Evolutionary conservation across 2,888 invertebrate genomes (phyloP), one percentile per base, ranked within the genome.

Genomic region (Oscheius sp.): DNA sequence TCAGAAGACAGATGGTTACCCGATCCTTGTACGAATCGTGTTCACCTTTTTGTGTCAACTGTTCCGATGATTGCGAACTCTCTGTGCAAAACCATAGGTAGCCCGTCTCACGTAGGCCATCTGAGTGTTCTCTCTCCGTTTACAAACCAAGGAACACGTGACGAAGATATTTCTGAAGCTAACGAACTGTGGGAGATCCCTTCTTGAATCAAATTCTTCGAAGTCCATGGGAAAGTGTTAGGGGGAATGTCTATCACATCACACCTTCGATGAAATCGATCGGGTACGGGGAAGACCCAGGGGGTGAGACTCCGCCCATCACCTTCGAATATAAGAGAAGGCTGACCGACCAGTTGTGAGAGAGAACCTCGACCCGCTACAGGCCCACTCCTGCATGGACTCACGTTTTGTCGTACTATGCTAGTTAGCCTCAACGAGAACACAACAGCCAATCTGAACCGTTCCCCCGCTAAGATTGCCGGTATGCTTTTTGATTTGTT

Each of bases 401-500:
- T 9, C 29, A 33, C 63, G 65, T 47, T 55, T 33, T n/a, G 35
- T 35, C 65, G 65, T 73, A 73, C 73, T 73, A 73, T 73, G 73
- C 73, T 73, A 73, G 65, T 63, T 63, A 63, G 73, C 73, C 73
- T 63, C 51, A 48, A 73, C 57, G 63, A 73, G 55, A 73, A 51
- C 48, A 59, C 48, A 48, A 65, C 65, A 60, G 37, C 60, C 60
- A 60, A 47, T 13, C 50, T 33, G 33, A 51, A 21, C 32, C 48
- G 29, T 63, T 63, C 63, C 32, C 55, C 42, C 33, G 58, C 29
- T 32, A 33, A 58, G 33, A 58, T 37, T 70, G 32, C 70, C 58
- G 70, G 70, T 70, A 42, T 55, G 70, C 42, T 42, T 42, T 70
- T 70, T 35, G 57, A 57, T 29, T 10, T n/a, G 9, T 57, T 29